Percentiles rank a stretch among this genome's conserved stretches.
Conservation (phyloP, 2,113 vertebrate genomes). For the Aldabrachelys gigantea region DNA sequence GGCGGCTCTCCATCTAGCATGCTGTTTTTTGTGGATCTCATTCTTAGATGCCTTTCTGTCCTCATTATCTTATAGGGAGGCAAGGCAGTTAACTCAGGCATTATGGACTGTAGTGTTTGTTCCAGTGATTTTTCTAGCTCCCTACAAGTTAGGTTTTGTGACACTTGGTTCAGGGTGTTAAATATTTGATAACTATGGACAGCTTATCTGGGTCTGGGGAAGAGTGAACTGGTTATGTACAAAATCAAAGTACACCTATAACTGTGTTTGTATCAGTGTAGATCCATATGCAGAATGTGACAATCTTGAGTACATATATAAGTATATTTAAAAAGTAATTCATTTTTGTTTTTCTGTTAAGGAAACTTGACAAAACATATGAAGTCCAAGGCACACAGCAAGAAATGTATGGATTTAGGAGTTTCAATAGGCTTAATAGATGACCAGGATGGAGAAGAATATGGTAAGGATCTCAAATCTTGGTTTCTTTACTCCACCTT, state of each 20-base stretch:
- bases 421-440: slow-evolving; percentile 89
- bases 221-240: neutral
- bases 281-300: neutral
- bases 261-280: neutral
- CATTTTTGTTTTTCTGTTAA: slow-evolving; percentile 64
- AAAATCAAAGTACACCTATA: neutral
- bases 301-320: accelerated
- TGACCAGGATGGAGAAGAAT: slow-evolving; percentile 95
- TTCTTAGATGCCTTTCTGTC: no score
- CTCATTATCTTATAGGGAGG: neutral
- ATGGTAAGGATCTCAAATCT: slow-evolving; percentile 83
- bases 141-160: neutral
- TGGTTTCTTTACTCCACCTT: slow-evolving; percentile 21
- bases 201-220: neutral
- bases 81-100: neutral
- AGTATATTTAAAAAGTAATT: neutral
- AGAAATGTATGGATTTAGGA: slow-evolving; percentile 98
- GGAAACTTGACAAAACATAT: slow-evolving; percentile 99
- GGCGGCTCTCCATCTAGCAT: neutral
- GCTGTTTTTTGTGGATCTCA: no score
- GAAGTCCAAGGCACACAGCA: slow-evolving; percentile 99
- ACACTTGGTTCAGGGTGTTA: neutral
- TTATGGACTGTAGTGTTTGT: neutral
- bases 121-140: neutral
- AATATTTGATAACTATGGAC: neutral